Evolutionary conservation across 2,888 invertebrate species (phyloP).

Genomic region (Drosophila atripex): DNA sequence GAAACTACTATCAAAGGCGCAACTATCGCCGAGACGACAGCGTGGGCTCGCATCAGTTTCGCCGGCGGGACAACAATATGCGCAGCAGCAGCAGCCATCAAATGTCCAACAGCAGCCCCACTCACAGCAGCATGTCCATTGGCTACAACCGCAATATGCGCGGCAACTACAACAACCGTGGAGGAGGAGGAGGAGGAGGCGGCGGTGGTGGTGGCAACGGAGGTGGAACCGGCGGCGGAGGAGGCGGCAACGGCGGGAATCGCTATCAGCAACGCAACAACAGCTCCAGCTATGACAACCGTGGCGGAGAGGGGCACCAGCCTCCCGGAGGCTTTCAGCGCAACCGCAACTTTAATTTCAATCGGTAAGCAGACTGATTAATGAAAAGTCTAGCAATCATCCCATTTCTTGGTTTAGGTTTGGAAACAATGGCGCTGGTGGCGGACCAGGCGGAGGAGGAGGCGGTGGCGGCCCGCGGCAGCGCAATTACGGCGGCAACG

Average conservation of each 20-base stretch:
- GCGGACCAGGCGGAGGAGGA: background rate
- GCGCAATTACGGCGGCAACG: background rate
- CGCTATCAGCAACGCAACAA: constrained; percentile 43
- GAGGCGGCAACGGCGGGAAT: constrained; percentile 18
- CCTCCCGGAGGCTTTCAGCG: constrained; percentile 55
- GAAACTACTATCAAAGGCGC: constrained; percentile 52
- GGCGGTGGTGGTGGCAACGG: constrained; percentile 14
- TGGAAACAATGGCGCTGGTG: constrained; percentile 7
- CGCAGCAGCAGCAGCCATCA: constrained; percentile 21
- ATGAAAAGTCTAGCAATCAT: constrained; percentile 7
- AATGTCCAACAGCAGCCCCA: constrained; percentile 41
- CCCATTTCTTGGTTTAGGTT: constrained; percentile 10
- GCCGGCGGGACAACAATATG: constrained; percentile 24
- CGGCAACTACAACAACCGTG: constrained; percentile 28
- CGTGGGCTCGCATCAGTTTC: constrained; percentile 43
- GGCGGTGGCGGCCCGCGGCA: background rate
- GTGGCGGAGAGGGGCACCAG: constrained; percentile 22
- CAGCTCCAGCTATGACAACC: constrained; percentile 37
- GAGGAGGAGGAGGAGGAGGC: constrained; percentile 21
- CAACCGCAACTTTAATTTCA: constrained; percentile 49
- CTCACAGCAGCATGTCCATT: constrained; percentile 20
- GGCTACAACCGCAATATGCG: constrained; percentile 18
- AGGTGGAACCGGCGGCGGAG: constrained; percentile 28
- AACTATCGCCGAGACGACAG: constrained; percentile 54
- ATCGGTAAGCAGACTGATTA: constrained; percentile 48